These are phyloP conservation scores for Drosophila pullipes DNA, from an alignment of 2,888 invertebrate species.

Conservation along the genomic window DNA sequence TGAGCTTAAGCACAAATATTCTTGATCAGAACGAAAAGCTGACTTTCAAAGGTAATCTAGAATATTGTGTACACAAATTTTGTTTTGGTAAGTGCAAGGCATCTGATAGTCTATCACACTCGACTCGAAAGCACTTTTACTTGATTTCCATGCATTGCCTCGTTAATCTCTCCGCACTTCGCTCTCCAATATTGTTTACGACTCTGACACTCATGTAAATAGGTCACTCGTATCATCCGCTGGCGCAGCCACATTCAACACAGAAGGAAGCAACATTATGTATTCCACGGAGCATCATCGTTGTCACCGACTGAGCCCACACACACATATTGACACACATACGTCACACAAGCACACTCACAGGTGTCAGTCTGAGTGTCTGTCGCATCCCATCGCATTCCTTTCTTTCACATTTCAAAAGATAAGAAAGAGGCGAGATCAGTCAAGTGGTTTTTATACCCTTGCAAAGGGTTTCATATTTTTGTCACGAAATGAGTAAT, in stretches of 20 bases:
- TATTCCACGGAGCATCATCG: constrained; percentile 22
- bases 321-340: not conserved
- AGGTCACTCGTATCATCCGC: constrained; percentile 26
- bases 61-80: not conserved
- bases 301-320: constrained; percentile 5
- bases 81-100: not conserved
- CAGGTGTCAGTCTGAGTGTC: not conserved
- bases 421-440: constrained; percentile 7
- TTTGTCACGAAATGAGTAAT: not conserved
- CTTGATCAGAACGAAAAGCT: not conserved
- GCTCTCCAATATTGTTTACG: constrained; percentile 29
- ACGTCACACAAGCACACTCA: not conserved
- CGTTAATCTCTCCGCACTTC: constrained; percentile 21
- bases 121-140: not conserved
- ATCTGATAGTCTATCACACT: not conserved
- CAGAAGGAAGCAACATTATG: constrained; percentile 10
- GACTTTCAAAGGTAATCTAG: not conserved
- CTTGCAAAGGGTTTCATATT: not conserved
- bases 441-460: constrained; percentile 6
- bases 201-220: constrained; percentile 31
- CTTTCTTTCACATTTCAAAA: constrained; percentile 10
- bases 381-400: constrained; percentile 8
- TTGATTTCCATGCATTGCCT: constrained; percentile 17
- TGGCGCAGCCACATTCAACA: not conserved
- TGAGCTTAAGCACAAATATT: not conserved